Evolutionary conservation across 1,140 invertebrate species (phyloP).

Genomic region (Leptonema lineaticorne): DNA sequence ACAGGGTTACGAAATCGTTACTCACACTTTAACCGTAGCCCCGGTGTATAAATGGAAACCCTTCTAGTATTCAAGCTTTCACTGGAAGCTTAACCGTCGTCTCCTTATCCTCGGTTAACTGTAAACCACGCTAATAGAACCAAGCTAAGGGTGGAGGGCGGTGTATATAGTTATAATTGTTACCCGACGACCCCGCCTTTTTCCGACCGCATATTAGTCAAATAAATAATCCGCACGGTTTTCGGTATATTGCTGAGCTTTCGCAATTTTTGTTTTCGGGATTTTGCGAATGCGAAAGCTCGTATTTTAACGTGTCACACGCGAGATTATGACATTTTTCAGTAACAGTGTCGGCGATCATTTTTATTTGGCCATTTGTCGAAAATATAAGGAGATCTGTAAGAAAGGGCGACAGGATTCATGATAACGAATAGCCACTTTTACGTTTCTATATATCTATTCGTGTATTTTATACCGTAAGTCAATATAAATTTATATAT

Average conservation of each 20-base stretch:
- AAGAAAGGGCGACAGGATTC: too few species aligned
- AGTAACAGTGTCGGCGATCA: constrained; percentile 6
- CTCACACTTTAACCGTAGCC: constrained; percentile 27
- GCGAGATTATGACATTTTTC: constrained; percentile 15
- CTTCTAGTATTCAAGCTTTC: background rate
- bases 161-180: background rate
- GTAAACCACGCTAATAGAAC: too few species aligned
- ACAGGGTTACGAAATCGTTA: constrained; percentile 25
- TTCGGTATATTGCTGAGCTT: background rate
- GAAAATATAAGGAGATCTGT: background rate
- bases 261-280: constrained; percentile 1
- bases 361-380: constrained; percentile 7
- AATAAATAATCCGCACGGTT: constrained; percentile 8
- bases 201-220: constrained; percentile 6
- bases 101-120: too few species aligned
- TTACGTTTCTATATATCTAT: too few species aligned
- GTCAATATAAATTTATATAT: too few species aligned
- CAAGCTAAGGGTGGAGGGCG: background rate
- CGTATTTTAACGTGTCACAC: background rate
- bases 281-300: background rate
- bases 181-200: too few species aligned
- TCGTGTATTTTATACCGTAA: too few species aligned
- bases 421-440: too few species aligned
- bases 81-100: background rate
- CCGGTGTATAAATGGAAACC: background rate